Evolutionary conservation across 1,140 invertebrate genomes (phyloP).

Genomic region (Philopotamus ludificatus): DNA sequence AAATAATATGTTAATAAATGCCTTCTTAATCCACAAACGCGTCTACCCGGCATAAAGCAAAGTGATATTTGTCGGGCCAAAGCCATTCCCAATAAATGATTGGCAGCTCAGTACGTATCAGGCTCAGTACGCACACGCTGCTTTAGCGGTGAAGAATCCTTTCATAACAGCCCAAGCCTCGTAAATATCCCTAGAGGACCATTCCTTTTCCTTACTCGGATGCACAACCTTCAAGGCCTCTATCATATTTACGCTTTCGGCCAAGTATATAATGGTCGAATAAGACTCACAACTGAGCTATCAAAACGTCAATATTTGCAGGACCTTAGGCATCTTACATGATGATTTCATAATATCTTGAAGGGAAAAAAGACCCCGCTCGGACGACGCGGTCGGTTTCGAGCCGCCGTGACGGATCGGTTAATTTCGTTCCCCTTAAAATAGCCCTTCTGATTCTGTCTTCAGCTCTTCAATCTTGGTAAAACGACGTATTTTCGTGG

Average conservation of each 20-base stretch:
- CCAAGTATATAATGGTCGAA: constrained; percentile 75
- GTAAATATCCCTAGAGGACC: constrained; percentile 90
- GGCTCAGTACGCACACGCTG: constrained; percentile 78
- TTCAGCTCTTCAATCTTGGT: no score
- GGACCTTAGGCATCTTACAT: constrained; percentile 77
- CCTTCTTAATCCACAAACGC: constrained; percentile 63
- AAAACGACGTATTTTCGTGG: no score
- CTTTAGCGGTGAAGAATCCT: constrained; percentile 81
- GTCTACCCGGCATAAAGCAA: constrained; percentile 71
- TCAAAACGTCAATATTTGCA: constrained; percentile 90
- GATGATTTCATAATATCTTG: no score
- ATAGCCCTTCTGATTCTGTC: no score
- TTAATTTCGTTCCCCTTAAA: no score
- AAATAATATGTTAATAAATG: constrained; percentile 43
- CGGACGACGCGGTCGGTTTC: no score
- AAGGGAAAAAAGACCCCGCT: no score
- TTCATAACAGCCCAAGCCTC: constrained; percentile 90
- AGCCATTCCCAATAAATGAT: constrained; percentile 82
- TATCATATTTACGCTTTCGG: constrained; percentile 77
- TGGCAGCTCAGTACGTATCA: constrained; percentile 88
- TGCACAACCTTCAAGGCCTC: constrained; percentile 74
- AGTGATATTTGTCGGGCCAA: constrained; percentile 84
- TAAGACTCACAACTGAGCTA: constrained; percentile 92
- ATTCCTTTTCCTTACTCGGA: constrained; percentile 71
- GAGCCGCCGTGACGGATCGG: no score